Base-by-base conservation (phyloP, 2,888 invertebrate species). In the Eupelmus urozonus region DNA sequence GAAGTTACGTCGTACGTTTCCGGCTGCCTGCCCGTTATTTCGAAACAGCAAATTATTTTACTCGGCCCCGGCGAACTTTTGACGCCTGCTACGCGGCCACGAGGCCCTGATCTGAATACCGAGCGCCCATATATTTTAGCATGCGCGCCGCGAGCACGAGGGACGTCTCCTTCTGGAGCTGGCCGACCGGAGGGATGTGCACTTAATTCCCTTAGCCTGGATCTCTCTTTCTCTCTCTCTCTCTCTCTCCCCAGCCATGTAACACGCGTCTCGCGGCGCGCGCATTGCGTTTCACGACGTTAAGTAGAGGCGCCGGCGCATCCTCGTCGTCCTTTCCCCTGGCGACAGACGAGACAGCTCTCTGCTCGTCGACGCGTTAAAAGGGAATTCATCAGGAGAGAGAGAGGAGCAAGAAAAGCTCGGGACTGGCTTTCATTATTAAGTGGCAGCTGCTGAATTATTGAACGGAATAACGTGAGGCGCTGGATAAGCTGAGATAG, bases 31-130 rank as follows among this genome's bases (percentile, higher is more conserved):
- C 18, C 27, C 69, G 71, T 82, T 85, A 85, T 83, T 85, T 83
- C 82, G 83, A 82, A 84, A 83, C 82, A 65, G 80, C 79, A 84
- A 85, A 86, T 86, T 85, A 86, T 85, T 86, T 85, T 80, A 81
- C 79, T 76, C 81, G 79, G 18, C 40, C 82, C 76, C 81, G 73
- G 80, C n/a, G 71, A 83, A 85, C 82, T 85, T 84, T 83, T 83
- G 83, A 85, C 84, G 81, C n/a, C n/a, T n/a, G n/a, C n/a, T n/a
- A n/a, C n/a, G n/a, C n/a, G 73, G 82, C 49, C 57, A 77, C 79
- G 60, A 70, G 55, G 25, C 65, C 73, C 66, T 66, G 78, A 78
- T 80, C 80, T 78, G 80, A 80, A 80, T 80, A 78, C 80, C 78
- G 70, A 75, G 62, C 62, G 71, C 13, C 45, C 55, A 23, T 57